A percentile compares a stretch with the other conserved stretches of the same genome.
Evolutionary conservation across 2,888 invertebrate species (phyloP).

Genomic region (Nipponacmea schrenckii): DNA sequence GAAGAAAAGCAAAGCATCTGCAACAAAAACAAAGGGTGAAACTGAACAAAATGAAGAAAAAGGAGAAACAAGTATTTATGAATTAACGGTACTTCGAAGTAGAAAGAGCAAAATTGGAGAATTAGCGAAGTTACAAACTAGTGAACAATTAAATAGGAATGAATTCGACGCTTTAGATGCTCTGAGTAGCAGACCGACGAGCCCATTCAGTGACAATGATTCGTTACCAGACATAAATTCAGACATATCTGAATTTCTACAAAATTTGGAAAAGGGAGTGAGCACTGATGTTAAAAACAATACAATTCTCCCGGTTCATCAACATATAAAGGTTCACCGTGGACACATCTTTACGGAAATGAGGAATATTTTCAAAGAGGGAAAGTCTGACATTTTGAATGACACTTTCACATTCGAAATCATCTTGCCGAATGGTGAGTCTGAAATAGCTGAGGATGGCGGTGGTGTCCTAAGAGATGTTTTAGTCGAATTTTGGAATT

Average conservation of each 20-base stretch:
- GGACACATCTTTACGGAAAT: neutral
- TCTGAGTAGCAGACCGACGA: too few relatives aligned
- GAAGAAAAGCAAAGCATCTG: too few relatives aligned
- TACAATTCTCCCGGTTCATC: neutral
- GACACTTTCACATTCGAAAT: slow-evolving; percentile 1
- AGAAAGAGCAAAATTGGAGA: neutral
- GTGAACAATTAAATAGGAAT: too few relatives aligned
- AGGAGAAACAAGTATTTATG: neutral
- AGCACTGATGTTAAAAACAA: neutral
- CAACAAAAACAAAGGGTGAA: too few relatives aligned
- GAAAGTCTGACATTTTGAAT: neutral
- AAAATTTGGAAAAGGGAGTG: neutral
- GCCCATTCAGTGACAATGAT: neutral
- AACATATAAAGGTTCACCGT: neutral
- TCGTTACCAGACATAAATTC: neutral
- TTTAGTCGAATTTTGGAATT: slow-evolving; percentile 6
- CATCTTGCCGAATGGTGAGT: neutral
- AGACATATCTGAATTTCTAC: neutral
- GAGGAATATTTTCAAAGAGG: neutral
- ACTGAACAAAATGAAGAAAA: neutral
- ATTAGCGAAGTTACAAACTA: neutral
- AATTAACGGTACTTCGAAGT: slow-evolving; percentile 2
- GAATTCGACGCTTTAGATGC: too few relatives aligned
- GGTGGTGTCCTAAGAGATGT: neutral
- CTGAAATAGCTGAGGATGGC: slow-evolving; percentile 1